Evolutionary conservation across 1,140 invertebrate genomes (phyloP).

Genomic region (Chlorops oryzae): DNA sequence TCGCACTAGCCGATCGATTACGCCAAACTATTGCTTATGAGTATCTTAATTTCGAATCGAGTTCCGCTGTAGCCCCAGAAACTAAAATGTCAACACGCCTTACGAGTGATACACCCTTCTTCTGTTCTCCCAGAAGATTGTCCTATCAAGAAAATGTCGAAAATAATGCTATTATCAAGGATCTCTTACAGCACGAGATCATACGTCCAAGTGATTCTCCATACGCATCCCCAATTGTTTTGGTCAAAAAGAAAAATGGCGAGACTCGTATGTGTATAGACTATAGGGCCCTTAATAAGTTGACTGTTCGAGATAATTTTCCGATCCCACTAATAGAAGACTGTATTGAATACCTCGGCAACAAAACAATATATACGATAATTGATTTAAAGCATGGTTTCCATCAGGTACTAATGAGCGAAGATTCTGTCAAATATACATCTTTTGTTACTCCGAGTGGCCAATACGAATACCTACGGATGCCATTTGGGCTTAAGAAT

Average conservation of each 20-base stretch:
- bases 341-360: constrained; percentile 33
- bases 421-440: constrained; percentile 46
- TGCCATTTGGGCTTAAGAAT: constrained; percentile 46
- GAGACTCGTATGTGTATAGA: constrained; percentile 22
- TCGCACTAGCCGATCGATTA: too few species aligned
- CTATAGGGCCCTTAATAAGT: constrained; percentile 25
- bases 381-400: constrained; percentile 49
- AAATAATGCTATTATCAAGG: background rate
- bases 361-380: constrained; percentile 35
- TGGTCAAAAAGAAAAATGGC: constrained; percentile 17
- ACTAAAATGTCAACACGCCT: too few species aligned
- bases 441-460: constrained; percentile 43
- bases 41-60: too few species aligned
- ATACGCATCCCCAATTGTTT: constrained; percentile 18
- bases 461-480: constrained; percentile 20
- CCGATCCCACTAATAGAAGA: constrained; percentile 49
- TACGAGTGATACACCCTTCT: too few species aligned
- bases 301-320: constrained; percentile 31
- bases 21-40: too few species aligned
- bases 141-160: too few species aligned
- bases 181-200: background rate
- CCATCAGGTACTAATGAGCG: constrained; percentile 50
- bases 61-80: too few species aligned
- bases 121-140: too few species aligned
- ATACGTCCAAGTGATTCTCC: constrained; percentile 7